Evolutionary conservation across 92 coral and sea anemone species (phyloP).

Genomic region (Plumapathes pennacea): DNA sequence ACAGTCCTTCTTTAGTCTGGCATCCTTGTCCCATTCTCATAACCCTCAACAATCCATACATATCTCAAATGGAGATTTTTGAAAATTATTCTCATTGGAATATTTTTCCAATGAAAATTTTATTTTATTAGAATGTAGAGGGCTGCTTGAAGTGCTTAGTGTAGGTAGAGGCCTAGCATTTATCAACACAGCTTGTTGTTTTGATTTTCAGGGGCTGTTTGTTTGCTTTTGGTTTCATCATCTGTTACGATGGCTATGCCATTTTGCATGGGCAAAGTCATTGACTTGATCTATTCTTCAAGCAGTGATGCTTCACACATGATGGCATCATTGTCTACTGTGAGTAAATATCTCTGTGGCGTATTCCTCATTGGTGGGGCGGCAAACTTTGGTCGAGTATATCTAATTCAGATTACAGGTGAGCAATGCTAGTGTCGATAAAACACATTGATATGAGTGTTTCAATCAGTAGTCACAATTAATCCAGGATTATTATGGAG

Average conservation of each 20-base stretch:
- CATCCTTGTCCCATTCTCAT: too few relatives aligned
- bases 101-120: too few relatives aligned
- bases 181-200: too few relatives aligned
- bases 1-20: too few relatives aligned
- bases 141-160: too few relatives aligned
- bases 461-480: too few relatives aligned
- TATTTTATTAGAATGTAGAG: too few relatives aligned
- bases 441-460: too few relatives aligned
- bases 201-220: conserved; percentile 68
- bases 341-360: conserved; percentile 75
- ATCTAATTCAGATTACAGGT: conserved; percentile 90
- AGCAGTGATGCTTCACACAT: conserved; percentile 71
- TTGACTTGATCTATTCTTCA: conserved; percentile 84
- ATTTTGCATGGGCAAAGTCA: conserved; percentile 94
- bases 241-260: conserved; percentile 97
- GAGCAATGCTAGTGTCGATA: neutral
- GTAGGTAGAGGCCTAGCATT: too few relatives aligned
- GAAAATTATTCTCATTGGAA: too few relatives aligned
- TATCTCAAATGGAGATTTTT: too few relatives aligned
- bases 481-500: neutral
- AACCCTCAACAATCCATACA: too few relatives aligned
- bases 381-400: conserved; percentile 92
- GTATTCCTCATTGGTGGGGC: conserved; percentile 84
- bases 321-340: conserved; percentile 66
- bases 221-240: conserved; percentile 80